Percentiles rank a stretch among this genome's conserved stretches.
Conservation (phyloP, 2,113 vertebrate species). For the Micromys minutus region DNA sequence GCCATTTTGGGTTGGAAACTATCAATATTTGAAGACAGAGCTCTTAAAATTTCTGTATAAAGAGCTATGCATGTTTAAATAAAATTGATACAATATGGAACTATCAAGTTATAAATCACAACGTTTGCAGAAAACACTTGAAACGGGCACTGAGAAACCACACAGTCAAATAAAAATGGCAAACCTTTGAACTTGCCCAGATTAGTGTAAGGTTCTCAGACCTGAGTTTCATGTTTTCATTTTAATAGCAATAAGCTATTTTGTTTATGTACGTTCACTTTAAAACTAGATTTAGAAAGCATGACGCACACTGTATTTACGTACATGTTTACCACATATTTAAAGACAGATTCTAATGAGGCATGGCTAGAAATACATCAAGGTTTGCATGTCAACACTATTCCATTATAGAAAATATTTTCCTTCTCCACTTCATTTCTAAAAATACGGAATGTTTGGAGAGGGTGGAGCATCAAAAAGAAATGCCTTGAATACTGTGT, state of each 20-base stretch:
- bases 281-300: constrained; percentile 78
- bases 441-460: constrained; percentile 79
- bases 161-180: constrained; percentile 82
- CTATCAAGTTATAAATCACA: constrained; percentile 82
- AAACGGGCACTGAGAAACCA: constrained; percentile 78
- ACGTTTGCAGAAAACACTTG: constrained; percentile 77
- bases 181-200: constrained; percentile 79
- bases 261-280: constrained; percentile 81
- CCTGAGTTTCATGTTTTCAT: constrained; percentile 76
- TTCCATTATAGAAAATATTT: constrained; percentile 81
- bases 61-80: not conserved
- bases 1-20: constrained; percentile 36
- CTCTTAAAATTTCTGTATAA: constrained; percentile 8
- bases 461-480: constrained; percentile 30
- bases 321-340: constrained; percentile 78
- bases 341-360: constrained; percentile 82
- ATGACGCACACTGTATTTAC: not conserved
- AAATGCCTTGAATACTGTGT: constrained; percentile 10
- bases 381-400: constrained; percentile 78
- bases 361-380: constrained; percentile 81
- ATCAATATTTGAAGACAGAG: constrained; percentile 27
- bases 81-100: not conserved
- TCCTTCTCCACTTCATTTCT: constrained; percentile 81
- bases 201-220: constrained; percentile 78
- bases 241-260: constrained; percentile 83